These are phyloP conservation scores for Osmerus mordax DNA, from an alignment of 2,113 vertebrate genomes.

Conservation along the genomic window DNA sequence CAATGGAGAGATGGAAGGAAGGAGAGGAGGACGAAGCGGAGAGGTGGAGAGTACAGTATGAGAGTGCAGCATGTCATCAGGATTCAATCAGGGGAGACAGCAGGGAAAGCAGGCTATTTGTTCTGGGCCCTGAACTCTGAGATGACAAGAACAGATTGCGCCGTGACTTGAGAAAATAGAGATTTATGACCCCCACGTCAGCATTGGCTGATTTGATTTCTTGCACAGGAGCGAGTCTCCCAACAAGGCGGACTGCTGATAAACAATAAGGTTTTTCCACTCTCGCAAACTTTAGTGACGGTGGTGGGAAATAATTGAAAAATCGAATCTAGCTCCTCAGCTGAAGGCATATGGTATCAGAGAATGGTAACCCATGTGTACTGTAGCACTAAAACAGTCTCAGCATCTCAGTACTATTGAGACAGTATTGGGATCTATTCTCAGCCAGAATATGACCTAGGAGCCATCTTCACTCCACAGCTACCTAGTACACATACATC, in stretches of 20 bases:
- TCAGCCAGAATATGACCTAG: too few relatives aligned
- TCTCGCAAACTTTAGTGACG: background rate
- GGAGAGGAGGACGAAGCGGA: background rate
- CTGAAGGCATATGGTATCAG: background rate
- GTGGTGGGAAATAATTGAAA: constrained; percentile 3
- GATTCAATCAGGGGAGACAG: constrained; percentile 53
- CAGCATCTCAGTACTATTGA: constrained; percentile 11
- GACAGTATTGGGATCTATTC: background rate
- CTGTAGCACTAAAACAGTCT: background rate
- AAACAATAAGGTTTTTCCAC: constrained; percentile 17
- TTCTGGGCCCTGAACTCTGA: constrained; percentile 48
- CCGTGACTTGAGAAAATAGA: constrained; percentile 20
- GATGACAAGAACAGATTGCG: constrained; percentile 44
- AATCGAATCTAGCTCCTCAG: background rate
- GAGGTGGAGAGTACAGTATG: constrained; percentile 6
- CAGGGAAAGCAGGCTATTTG: constrained; percentile 30
- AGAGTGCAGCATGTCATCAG: constrained; percentile 50
- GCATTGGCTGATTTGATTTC: constrained; percentile 31
- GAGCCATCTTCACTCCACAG: too few relatives aligned
- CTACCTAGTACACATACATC: too few relatives aligned
- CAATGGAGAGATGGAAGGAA: background rate
- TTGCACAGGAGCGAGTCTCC: constrained; percentile 3
- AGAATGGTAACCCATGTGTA: constrained; percentile 5
- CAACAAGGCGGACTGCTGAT: constrained; percentile 15
- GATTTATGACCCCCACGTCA: constrained; percentile 39